A percentile compares a stretch with the other conserved stretches of the same genome.
phyloP scores from a whole-genome alignment of 2,888 invertebrate genomes.

The Amphipyra berbera region DNA sequence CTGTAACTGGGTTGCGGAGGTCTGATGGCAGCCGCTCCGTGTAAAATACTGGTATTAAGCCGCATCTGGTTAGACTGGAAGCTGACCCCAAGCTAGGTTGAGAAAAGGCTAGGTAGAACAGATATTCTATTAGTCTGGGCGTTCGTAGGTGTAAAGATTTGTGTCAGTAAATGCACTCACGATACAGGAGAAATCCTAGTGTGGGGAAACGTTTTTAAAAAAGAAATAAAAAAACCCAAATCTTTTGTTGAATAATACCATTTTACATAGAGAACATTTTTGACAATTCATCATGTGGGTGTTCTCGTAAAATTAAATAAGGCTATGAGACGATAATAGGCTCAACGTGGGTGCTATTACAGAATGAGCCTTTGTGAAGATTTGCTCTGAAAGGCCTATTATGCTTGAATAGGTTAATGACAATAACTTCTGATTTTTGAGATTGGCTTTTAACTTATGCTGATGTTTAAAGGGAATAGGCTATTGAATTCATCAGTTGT shows the following conservation, averaged over 20 bases:
- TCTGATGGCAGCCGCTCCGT: too few species aligned
- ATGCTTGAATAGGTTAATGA: conserved; percentile 18
- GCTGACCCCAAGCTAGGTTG: too few species aligned
- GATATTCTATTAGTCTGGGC: too few species aligned
- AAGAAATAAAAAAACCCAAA: too few species aligned
- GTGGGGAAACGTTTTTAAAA: too few species aligned
- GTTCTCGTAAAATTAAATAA: conserved; percentile 10
- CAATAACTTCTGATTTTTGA: conserved; percentile 13
- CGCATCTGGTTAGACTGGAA: too few species aligned
- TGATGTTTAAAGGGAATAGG: neutral
- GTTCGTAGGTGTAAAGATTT: too few species aligned
- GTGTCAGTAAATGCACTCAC: too few species aligned
- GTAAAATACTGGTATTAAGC: too few species aligned
- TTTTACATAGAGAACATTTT: neutral
- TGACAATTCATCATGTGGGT: neutral
- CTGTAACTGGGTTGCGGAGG: too few species aligned
- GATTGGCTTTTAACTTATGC: conserved; percentile 14
- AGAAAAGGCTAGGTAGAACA: too few species aligned
- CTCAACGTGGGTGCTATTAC: neutral
- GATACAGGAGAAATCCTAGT: too few species aligned
- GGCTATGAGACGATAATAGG: neutral
- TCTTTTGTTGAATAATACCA: conserved; percentile 5
- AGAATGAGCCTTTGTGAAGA: neutral
- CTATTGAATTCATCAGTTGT: conserved; percentile 3
- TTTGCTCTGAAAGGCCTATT: conserved; percentile 8